Percentiles rank a stretch among this genome's conserved stretches.
Evolutionary conservation across 2,888 invertebrate genomes (phyloP).

Genomic region (Eupithecia centaureata): DNA sequence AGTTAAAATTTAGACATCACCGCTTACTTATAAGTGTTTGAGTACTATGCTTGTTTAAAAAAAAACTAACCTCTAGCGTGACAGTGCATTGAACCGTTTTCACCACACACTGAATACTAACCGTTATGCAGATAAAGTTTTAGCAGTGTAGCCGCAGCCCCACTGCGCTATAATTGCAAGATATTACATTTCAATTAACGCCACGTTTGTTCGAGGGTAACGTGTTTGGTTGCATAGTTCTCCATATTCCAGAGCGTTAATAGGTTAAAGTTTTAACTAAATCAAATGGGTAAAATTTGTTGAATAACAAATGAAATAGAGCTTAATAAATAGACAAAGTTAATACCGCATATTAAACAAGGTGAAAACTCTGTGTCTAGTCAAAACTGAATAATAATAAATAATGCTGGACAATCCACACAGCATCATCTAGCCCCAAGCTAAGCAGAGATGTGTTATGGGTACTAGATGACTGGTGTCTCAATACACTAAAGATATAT

Average conservation of each 20-base stretch:
- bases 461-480: too few species aligned
- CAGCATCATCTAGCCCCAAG: too few species aligned
- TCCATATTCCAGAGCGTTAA: not conserved
- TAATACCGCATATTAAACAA: too few species aligned
- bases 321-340: not conserved
- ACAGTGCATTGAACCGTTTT: not conserved
- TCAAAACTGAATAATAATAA: too few species aligned
- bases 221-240: not conserved
- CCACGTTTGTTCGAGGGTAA: not conserved
- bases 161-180: not conserved
- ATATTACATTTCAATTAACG: conserved; percentile 8
- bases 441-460: too few species aligned
- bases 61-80: too few species aligned
- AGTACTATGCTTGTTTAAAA: too few species aligned
- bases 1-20: too few species aligned
- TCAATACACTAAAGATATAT: too few species aligned
- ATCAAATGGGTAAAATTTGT: not conserved
- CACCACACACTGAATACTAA: not conserved
- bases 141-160: not conserved
- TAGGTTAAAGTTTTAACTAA: not conserved
- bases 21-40: too few species aligned
- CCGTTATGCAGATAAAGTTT: not conserved
- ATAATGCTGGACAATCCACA: too few species aligned
- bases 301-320: not conserved
- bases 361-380: too few species aligned